These are phyloP conservation scores for Brotula barbata DNA, from an alignment of 2,797 vertebrate species.

Conservation along the genomic window DNA sequence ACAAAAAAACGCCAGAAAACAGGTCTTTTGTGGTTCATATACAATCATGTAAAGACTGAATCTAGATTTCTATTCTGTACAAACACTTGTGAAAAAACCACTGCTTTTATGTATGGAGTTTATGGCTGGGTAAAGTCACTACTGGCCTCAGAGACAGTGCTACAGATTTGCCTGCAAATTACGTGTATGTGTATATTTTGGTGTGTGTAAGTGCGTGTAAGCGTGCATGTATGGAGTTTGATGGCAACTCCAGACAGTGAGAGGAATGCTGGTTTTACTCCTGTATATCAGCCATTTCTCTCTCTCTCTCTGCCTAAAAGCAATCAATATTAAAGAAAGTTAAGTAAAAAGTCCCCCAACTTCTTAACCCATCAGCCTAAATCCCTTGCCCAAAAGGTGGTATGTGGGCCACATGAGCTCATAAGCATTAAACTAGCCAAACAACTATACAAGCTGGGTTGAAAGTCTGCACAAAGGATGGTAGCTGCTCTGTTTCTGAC, in stretches of 20 bases:
- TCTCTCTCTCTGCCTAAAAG: constrained; percentile 60
- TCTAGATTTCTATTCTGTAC: constrained; percentile 92
- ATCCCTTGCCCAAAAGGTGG: constrained; percentile 46
- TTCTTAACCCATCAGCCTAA: constrained; percentile 55
- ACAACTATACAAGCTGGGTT: constrained; percentile 57
- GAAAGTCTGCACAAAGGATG: constrained; percentile 63
- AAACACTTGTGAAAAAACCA: constrained; percentile 89
- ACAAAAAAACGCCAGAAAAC: constrained; percentile 97
- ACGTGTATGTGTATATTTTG: constrained; percentile 40
- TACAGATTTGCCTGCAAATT: constrained; percentile 87
- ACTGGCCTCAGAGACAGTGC: constrained; percentile 93
- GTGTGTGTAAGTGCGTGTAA: constrained; percentile 31
- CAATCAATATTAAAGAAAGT: constrained; percentile 42
- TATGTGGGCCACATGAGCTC: constrained; percentile 48
- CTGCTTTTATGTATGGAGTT: constrained; percentile 84
- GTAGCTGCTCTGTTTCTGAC: constrained; percentile 62
- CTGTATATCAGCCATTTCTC: constrained; percentile 61
- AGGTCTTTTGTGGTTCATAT: constrained; percentile 96
- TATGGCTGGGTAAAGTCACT: constrained; percentile 86
- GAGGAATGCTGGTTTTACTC: constrained; percentile 77
- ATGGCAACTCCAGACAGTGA: constrained; percentile 69
- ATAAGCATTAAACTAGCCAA: constrained; percentile 55
- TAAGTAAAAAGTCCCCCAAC: constrained; percentile 32
- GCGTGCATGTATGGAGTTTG: constrained; percentile 59
- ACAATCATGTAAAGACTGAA: constrained; percentile 98